Percentiles rank a stretch among this genome's conserved stretches.
Evolutionary conservation across 2,113 vertebrate genomes (phyloP).

Genomic region (Rhynchomys soricoides): DNA sequence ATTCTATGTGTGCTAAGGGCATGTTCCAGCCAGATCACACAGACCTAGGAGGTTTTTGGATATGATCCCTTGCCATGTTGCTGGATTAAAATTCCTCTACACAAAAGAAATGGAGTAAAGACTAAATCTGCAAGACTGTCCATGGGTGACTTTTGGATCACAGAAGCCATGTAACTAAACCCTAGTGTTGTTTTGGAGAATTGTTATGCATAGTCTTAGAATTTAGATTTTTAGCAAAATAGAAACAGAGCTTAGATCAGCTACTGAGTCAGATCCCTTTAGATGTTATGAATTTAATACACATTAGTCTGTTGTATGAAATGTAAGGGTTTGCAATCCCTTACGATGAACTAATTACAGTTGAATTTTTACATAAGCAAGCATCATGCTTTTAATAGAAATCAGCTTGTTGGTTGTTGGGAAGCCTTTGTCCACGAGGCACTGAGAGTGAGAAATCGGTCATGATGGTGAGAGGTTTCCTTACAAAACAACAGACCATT

Average conservation of each 20-base stretch:
- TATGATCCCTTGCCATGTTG: too few relatives aligned
- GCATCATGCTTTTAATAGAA: background rate
- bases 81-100: too few relatives aligned
- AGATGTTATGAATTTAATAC: constrained; percentile 15
- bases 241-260: constrained; percentile 22
- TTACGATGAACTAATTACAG: constrained; percentile 32
- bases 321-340: constrained; percentile 23
- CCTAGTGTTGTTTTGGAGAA: background rate
- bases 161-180: background rate
- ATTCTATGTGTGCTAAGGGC: too few relatives aligned
- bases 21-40: too few relatives aligned
- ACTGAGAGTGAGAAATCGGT: constrained; percentile 61
- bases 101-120: background rate
- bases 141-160: background rate
- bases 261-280: background rate
- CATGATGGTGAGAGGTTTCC: constrained; percentile 26
- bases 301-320: constrained; percentile 33
- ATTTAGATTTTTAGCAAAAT: constrained; percentile 13
- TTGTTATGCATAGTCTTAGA: background rate
- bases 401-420: constrained; percentile 11
- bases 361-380: constrained; percentile 44
- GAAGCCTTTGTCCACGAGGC: constrained; percentile 60
- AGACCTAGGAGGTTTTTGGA: too few relatives aligned
- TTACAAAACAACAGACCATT: background rate
- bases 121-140: background rate